Percentiles rank a stretch among this genome's conserved stretches.
phyloP scores from a whole-genome alignment of 2,113 vertebrate species.

The human (Homo sapiens) region GRCh38 chr20:12609501-12610000 shows the following conservation, averaged over 20 bases:
- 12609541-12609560: not conserved
- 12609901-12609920: not conserved
- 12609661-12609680: not conserved
- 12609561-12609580: not conserved
- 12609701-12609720: accelerated
- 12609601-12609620: not conserved
- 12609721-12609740: not conserved
- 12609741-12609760: not conserved
- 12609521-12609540: not conserved
- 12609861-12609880: not conserved
- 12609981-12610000: not conserved
- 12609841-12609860: not conserved
- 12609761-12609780: not conserved
- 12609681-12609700: not conserved
- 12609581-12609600: not conserved
- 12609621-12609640: not conserved
- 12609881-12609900: not conserved
- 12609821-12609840: not conserved
- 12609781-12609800: not conserved
- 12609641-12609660: not conserved
- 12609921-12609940: not conserved
- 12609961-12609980: not conserved
- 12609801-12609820: not conserved
- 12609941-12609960: not conserved
- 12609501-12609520: not conserved